phyloP scores from a whole-genome alignment of 1,140 invertebrate species.

The Batillaria attramentaria region DNA sequence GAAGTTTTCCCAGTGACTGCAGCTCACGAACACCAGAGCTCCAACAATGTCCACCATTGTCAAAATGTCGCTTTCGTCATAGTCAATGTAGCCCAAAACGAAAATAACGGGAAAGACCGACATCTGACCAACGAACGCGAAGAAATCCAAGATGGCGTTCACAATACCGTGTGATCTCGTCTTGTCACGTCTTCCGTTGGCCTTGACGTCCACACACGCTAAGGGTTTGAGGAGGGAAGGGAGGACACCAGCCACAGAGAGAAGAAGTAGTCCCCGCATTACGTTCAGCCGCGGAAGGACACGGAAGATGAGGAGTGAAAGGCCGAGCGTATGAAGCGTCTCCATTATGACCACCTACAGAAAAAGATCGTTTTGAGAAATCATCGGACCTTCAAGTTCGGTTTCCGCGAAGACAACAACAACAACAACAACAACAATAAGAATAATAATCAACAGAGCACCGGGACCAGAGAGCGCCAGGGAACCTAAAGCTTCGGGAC shows the following conservation, averaged over 20 bases:
- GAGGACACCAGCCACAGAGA: conserved; percentile 93
- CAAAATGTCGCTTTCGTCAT: background rate
- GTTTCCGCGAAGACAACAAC: no score
- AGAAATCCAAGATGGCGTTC: background rate
- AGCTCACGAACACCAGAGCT: conserved; percentile 86
- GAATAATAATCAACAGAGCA: no score
- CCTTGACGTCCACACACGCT: conserved; percentile 21
- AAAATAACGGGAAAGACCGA: background rate
- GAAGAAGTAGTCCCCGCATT: conserved; percentile 92
- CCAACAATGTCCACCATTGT: conserved; percentile 19
- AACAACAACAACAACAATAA: no score
- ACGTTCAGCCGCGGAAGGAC: conserved; percentile 91
- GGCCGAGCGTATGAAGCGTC: conserved; percentile 86
- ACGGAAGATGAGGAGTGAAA: conserved; percentile 88
- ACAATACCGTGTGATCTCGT: background rate
- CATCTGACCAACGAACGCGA: background rate
- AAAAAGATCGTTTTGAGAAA: conserved; percentile 18
- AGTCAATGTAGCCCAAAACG: background rate
- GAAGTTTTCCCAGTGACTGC: conserved; percentile 98
- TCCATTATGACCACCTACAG: conserved; percentile 79
- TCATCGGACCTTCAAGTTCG: no score
- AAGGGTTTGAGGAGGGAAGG: conserved; percentile 77
- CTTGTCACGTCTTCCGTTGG: background rate
- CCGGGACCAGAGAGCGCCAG: no score
- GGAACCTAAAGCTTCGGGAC: no score